A percentile compares a stretch with the other conserved stretches of the same genome.
Conservation (phyloP, 2,113 vertebrate species). For the Globicephala melas region DNA sequence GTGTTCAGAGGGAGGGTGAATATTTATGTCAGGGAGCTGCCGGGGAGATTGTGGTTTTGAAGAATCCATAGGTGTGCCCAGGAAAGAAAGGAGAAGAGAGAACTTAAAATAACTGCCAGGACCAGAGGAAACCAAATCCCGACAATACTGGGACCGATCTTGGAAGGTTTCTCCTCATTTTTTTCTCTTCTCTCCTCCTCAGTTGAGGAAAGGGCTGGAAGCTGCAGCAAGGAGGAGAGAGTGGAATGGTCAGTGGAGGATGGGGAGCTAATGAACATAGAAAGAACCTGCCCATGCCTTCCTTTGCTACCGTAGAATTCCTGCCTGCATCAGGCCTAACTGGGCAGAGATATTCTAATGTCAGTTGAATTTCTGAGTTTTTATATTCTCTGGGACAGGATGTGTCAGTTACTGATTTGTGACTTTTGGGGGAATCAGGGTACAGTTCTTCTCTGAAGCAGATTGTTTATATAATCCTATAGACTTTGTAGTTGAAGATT, state of each 20-base stretch:
- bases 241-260: neutral
- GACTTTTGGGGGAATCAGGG: neutral
- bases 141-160: neutral
- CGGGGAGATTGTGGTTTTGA: neutral
- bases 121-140: neutral
- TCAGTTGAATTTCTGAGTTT: neutral
- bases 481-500: neutral
- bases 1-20: neutral
- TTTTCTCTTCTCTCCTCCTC: neutral
- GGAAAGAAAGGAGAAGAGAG: neutral
- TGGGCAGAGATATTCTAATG: neutral
- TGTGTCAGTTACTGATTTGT: neutral
- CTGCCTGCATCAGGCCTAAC: neutral
- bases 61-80: neutral
- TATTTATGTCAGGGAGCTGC: neutral
- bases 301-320: neutral
- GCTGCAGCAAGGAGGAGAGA: neutral
- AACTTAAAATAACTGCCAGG: neutral
- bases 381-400: neutral
- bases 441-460: neutral
- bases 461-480: neutral
- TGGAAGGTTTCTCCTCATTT: neutral
- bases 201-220: neutral
- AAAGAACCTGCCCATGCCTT: rapidly evolving
- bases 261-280: neutral